Evolutionary conservation across 2,113 vertebrate genomes (phyloP), one percentile per base, ranked within the genome.

Genomic region (Tetrax tetrax): DNA sequence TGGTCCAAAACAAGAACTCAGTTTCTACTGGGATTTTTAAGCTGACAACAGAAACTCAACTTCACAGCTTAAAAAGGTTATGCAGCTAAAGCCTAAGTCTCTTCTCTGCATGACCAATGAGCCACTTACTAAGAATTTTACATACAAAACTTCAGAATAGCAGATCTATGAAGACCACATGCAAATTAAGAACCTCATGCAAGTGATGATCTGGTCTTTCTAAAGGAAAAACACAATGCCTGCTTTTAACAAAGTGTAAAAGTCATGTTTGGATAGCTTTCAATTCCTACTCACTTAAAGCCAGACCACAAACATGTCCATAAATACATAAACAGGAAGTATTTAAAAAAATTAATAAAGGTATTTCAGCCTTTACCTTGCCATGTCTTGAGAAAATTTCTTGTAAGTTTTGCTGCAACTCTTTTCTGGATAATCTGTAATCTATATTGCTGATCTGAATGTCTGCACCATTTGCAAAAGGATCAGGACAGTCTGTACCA

Each of bases 391-490:
- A 98, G 94, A 99, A 99, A 3, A 97, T 96, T 43, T 99, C 98
- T 27, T 98, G 98, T 82, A 99, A 96, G 3, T 97, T 98, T 94
- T 99, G 99, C 94, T 99, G 99, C 64, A 99, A 97, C 60, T 99
- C 99, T 89, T 99, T 99, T 79, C 99, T 98, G 79, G 99, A 99
- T 94, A 99, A 97, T 86, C 99, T 98, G 97, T 99, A 99, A 97
- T 99, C 99, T 78, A 99, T 86, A 91, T 99, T 99, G 93, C 98
- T 98, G 94, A 99, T 98, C 76, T 99, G 99, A 93, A 99, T 83
- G 50, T 99, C 99, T 18, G 98, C 98, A 77, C 99, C 99, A 60
- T 99, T 99, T 59, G 98, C 98, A 97, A 99, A 99, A 14, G 99
- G 99, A 94, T 99, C 98, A 17, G 95, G 29, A 47, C 95, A 94